These are phyloP conservation scores for Alosa sapidissima DNA, from an alignment of 2,797 vertebrate genomes.

Conservation along the genomic window DNA sequence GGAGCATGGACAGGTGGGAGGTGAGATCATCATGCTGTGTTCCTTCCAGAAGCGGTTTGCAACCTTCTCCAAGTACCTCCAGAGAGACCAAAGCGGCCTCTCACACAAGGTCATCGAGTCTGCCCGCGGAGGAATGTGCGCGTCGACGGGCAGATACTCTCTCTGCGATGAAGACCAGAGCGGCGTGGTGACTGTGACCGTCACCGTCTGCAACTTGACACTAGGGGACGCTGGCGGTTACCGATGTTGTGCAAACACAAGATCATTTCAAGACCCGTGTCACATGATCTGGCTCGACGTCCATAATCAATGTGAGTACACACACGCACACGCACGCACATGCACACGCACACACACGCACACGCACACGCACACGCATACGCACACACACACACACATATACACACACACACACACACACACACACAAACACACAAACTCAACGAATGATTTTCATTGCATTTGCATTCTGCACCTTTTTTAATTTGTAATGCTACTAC, in stretches of 20 bases:
- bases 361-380: neutral
- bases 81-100: neutral
- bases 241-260: neutral
- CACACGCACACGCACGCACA: neutral
- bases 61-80: neutral
- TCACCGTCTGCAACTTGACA: neutral
- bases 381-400: no score
- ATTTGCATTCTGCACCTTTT: no score
- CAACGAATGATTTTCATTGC: no score
- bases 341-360: neutral
- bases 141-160: neutral
- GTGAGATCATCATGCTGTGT: neutral
- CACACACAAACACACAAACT: no score
- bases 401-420: no score
- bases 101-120: neutral
- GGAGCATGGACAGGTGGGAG: neutral
- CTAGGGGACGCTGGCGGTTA: neutral
- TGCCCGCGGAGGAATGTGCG: neutral
- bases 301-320: neutral
- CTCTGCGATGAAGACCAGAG: neutral
- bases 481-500: no score
- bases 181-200: neutral
- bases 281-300: neutral
- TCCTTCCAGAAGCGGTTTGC: neutral
- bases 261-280: rapidly evolving